Evolutionary conservation across 2,888 invertebrate genomes (phyloP).

Genomic region (Eupithecia exiguata): DNA sequence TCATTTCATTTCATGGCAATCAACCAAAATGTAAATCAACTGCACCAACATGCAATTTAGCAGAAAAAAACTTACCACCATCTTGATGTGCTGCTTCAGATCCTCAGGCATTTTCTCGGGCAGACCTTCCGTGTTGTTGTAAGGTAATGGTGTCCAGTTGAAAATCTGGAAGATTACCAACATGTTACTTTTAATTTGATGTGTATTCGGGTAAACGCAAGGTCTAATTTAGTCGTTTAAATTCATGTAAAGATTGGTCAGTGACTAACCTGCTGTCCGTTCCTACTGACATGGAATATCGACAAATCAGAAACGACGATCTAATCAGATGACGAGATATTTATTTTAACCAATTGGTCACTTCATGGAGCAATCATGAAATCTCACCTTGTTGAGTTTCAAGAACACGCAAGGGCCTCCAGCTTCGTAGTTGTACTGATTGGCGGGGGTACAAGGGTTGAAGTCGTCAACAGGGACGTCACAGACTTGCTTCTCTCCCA

Average conservation of each 20-base stretch:
- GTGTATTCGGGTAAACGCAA: not conserved
- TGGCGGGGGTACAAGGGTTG: conserved; percentile 89
- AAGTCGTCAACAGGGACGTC: conserved; percentile 89
- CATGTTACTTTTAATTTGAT: not conserved
- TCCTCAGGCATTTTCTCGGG: conserved; percentile 90
- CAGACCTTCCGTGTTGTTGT: conserved; percentile 87
- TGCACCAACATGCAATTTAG: too few species aligned
- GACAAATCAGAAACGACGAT: not conserved
- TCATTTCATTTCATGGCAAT: not conserved
- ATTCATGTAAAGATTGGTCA: not conserved
- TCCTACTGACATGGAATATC: not conserved
- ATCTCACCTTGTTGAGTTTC: conserved; percentile 95
- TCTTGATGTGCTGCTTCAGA: conserved; percentile 88
- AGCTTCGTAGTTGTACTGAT: conserved; percentile 93
- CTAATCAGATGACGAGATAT: not conserved
- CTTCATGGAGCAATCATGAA: not conserved
- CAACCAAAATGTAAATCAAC: too few species aligned
- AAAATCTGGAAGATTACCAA: conserved; percentile 87
- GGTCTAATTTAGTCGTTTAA: not conserved
- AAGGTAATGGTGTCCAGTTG: conserved; percentile 92
- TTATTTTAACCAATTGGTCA: not conserved
- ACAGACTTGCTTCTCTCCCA: conserved; percentile 90
- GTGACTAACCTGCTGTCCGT: not conserved
- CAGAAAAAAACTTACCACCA: conserved; percentile 62
- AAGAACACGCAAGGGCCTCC: conserved; percentile 97